Percentiles rank a stretch among this genome's conserved stretches.
Conservation (phyloP, 2,797 vertebrate genomes). For the Scolopax bukidnonensis region DNA sequence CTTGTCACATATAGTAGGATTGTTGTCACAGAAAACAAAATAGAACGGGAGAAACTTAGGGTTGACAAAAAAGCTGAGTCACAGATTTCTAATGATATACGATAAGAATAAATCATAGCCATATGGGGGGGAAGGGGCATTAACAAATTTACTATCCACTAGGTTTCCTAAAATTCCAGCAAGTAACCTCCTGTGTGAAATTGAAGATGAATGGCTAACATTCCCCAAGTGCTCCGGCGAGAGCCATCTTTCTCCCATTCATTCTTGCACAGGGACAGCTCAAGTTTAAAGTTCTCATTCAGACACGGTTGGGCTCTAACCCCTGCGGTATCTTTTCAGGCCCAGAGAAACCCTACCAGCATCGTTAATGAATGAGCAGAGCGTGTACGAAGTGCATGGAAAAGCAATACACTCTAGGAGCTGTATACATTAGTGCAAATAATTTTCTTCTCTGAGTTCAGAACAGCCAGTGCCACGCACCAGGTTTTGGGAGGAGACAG, state of each 20-base stretch:
- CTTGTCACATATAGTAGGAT: not conserved
- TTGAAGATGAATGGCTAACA: constrained; percentile 52
- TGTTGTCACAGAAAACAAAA: constrained; percentile 15
- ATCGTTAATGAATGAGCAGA: not conserved
- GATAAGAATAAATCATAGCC: not conserved
- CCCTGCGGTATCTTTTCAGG: constrained; percentile 14
- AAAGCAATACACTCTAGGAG: not conserved
- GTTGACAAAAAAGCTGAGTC: not conserved
- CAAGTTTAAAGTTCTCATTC: constrained; percentile 40
- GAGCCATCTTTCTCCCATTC: constrained; percentile 34
- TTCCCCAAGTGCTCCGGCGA: constrained; percentile 47
- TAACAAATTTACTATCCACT: constrained; percentile 16
- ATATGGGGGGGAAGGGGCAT: not conserved
- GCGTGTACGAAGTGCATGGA: not conserved
- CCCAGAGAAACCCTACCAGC: constrained; percentile 6
- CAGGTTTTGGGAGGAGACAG: not conserved
- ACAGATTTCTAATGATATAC: not conserved
- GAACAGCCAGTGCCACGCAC: not conserved
- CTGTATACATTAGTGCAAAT: not conserved
- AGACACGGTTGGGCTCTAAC: constrained; percentile 25
- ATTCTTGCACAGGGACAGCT: constrained; percentile 39
- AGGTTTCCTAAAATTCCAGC: constrained; percentile 34
- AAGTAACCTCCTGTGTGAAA: constrained; percentile 54
- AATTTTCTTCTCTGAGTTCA: not conserved
- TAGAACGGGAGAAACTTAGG: not conserved